Evolutionary conservation across 2,113 vertebrate species (phyloP), one percentile per base, ranked within the genome.

Genomic region (Xyrauchen texanus): DNA sequence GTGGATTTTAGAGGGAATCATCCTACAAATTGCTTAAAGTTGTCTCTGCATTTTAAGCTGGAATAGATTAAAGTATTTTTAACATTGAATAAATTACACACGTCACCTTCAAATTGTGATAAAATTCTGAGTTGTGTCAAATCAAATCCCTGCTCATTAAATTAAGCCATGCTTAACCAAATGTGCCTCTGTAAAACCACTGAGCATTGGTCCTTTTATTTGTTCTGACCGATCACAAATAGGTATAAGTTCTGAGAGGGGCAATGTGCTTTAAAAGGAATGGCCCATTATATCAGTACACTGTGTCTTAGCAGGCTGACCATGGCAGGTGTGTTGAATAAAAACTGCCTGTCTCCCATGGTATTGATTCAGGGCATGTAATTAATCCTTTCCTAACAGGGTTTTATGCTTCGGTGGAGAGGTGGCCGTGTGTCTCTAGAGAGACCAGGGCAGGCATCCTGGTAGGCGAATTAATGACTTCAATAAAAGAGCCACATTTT

Each of bases 391-490:
- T 84, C 81, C 81, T 82, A 80, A 86, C 78, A 76, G 78, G 88
- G 88, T 87, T 65, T 72, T 87, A 88, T 85, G 78, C 68, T 49
- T 8, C 61, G 49, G 46, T 64, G 15, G 51, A 8, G 44, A 76
- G 73, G 79, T 46, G 69, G 66, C 70, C 72, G 52, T n/a, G 57
- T 51, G 68, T 67, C 9, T 49, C 0, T 45, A 46, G 45, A 63
- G 75, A 63, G 77, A 77, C 73, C 64, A 15, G 81, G 72, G 53
- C 81, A 51, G 84, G 80, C 62, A 6, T 76, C 80, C 71, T 81
- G 82, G 87, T 74, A 78, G 76, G 78, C 72, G 70, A 88, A 87
- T 82, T 88, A 92, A 92, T 91, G 89, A 89, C 88, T 90, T 86
- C 85, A 88, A 90, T 92, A 90, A 91, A 90, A 88, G 73, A 61